Evolutionary conservation across 2,888 invertebrate genomes (phyloP).

Genomic region (Mythimna vitellina): DNA sequence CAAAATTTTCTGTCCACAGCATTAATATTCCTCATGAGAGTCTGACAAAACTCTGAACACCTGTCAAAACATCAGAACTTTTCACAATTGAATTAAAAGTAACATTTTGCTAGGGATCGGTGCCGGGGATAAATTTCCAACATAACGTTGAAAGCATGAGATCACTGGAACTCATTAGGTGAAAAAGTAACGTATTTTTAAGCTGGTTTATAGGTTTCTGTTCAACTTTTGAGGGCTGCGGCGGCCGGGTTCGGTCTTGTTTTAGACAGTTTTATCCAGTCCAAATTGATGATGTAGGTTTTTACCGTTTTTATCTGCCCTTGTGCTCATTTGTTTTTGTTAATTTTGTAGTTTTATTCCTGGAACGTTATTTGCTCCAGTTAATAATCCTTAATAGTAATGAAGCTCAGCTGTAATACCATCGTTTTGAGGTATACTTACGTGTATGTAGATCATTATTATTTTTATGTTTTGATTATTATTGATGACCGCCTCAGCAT

Average conservation of each 20-base stretch:
- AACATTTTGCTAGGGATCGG: constrained; percentile 37
- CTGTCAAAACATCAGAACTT: constrained; percentile 47
- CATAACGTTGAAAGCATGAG: constrained; percentile 10
- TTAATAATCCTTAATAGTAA: background rate
- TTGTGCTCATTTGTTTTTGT: background rate
- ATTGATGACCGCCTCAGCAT: background rate
- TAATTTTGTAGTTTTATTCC: background rate
- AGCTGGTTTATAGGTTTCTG: constrained; percentile 21
- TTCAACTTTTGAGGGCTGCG: constrained; percentile 20
- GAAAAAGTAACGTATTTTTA: constrained; percentile 39
- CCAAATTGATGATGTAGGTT: constrained; percentile 22
- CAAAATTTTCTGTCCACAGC: constrained; percentile 14
- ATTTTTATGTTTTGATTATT: background rate
- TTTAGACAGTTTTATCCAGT: constrained; percentile 23
- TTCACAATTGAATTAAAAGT: constrained; percentile 61
- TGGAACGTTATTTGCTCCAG: no score
- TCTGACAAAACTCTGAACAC: constrained; percentile 37
- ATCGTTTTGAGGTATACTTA: no score
- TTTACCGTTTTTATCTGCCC: background rate
- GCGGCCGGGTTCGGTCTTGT: constrained; percentile 4
- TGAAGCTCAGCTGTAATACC: background rate
- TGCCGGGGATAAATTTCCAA: constrained; percentile 27
- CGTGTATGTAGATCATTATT: background rate
- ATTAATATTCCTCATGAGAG: constrained; percentile 40
- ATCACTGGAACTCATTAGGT: constrained; percentile 31